Evolutionary conservation across 2,888 invertebrate species (phyloP).

Genomic region (Yponomeuta evonymella): DNA sequence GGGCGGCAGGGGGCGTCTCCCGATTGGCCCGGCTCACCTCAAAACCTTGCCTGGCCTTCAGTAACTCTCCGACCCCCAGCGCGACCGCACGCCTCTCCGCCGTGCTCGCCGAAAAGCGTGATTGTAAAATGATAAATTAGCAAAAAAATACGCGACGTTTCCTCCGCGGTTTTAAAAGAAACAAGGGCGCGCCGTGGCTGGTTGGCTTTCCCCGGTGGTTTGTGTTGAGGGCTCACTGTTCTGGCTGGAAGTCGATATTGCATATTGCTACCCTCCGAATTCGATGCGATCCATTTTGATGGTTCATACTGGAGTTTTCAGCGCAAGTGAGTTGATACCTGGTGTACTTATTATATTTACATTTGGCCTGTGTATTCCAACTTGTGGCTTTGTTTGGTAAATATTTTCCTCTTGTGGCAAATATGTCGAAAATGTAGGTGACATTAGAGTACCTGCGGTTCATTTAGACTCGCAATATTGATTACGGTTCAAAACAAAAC

Average conservation of each 20-base stretch:
- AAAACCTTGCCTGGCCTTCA: constrained; percentile 39
- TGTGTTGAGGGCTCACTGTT: constrained; percentile 17
- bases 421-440: not conserved
- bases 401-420: not conserved
- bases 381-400: not conserved
- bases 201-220: not conserved
- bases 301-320: constrained; percentile 38
- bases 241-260: constrained; percentile 26
- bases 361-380: not conserved
- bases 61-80: constrained; percentile 33
- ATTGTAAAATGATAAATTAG: constrained; percentile 19
- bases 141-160: not conserved
- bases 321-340: constrained; percentile 35
- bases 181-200: not conserved
- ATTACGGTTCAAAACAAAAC: not conserved
- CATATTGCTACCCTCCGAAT: constrained; percentile 34
- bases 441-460: not conserved
- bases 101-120: constrained; percentile 40
- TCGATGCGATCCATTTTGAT: constrained; percentile 32
- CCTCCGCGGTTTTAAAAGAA: not conserved
- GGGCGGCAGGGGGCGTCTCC: constrained; percentile 32
- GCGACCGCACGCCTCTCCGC: constrained; percentile 32
- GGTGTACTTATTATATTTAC: not conserved
- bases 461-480: no score
- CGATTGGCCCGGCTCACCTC: constrained; percentile 47